phyloP scores from a whole-genome alignment of 2,888 invertebrate species.

The Uropetala carovei region DNA sequence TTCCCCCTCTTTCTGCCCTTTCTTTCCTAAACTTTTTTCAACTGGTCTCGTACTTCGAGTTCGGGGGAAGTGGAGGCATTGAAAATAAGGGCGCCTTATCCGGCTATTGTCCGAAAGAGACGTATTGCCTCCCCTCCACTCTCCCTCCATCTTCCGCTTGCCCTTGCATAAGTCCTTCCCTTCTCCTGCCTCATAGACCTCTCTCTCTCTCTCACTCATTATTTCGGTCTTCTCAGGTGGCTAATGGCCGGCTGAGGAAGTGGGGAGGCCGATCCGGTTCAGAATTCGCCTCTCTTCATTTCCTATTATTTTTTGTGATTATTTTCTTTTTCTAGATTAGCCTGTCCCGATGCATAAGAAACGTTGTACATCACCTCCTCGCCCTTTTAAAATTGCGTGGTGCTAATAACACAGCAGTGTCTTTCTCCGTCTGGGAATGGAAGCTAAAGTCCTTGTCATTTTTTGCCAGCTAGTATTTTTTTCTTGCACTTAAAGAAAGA shows the following conservation, averaged over 20 bases:
- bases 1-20: background rate
- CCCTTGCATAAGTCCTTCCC: background rate
- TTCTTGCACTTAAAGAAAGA: background rate
- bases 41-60: background rate
- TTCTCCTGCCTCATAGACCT: background rate
- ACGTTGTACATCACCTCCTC: background rate
- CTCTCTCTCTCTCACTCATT: slow-evolving; percentile 25
- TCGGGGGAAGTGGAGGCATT: slow-evolving; percentile 43
- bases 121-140: background rate
- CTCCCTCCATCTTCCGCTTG: background rate
- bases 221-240: slow-evolving; percentile 35
- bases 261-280: background rate
- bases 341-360: background rate
- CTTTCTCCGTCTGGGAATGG: background rate
- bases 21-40: background rate
- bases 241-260: background rate
- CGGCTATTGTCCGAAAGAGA: slow-evolving; percentile 42
- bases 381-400: background rate
- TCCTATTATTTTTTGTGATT: background rate
- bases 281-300: background rate
- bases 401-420: background rate
- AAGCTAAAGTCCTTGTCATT: background rate
- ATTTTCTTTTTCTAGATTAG: background rate
- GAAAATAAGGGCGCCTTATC: slow-evolving; percentile 57
- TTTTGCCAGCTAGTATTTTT: background rate